Evolutionary conservation across 1,140 invertebrate species (phyloP).

Genomic region (Rhyzopertha dominica): DNA sequence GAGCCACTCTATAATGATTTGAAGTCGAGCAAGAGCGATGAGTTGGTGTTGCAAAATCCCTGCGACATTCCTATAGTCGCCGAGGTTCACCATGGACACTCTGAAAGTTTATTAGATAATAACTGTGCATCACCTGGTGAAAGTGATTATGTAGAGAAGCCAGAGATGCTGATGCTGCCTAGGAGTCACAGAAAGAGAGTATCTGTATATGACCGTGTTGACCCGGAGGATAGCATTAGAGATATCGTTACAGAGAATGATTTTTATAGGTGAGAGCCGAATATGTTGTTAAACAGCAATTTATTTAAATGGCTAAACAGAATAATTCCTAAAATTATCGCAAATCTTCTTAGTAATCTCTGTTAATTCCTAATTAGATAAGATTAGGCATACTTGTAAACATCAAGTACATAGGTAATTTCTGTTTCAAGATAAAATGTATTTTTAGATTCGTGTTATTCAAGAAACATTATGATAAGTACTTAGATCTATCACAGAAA

Average conservation of each 20-base stretch:
- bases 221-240: constrained; percentile 59
- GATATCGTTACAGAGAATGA: constrained; percentile 62
- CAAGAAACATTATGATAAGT: constrained; percentile 62
- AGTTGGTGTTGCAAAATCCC: constrained; percentile 42
- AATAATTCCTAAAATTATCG: constrained; percentile 3
- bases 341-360: background rate
- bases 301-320: constrained; percentile 1
- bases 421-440: constrained; percentile 12
- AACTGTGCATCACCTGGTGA: constrained; percentile 32
- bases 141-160: constrained; percentile 38
- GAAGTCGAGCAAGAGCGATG: constrained; percentile 43
- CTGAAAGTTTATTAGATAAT: constrained; percentile 39
- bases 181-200: constrained; percentile 25
- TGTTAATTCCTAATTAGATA: background rate
- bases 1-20: constrained; percentile 41
- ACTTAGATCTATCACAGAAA: constrained; percentile 55
- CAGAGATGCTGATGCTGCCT: constrained; percentile 28
- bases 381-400: constrained; percentile 1
- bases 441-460: constrained; percentile 57
- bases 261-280: constrained; percentile 52
- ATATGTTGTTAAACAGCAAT: background rate
- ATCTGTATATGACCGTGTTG: constrained; percentile 49
- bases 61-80: constrained; percentile 34
- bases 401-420: constrained; percentile 8
- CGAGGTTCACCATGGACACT: constrained; percentile 42